Evolutionary conservation across 1,140 invertebrate genomes (phyloP), one percentile per base, ranked within the genome.

Genomic region (Solenopsis invicta): DNA sequence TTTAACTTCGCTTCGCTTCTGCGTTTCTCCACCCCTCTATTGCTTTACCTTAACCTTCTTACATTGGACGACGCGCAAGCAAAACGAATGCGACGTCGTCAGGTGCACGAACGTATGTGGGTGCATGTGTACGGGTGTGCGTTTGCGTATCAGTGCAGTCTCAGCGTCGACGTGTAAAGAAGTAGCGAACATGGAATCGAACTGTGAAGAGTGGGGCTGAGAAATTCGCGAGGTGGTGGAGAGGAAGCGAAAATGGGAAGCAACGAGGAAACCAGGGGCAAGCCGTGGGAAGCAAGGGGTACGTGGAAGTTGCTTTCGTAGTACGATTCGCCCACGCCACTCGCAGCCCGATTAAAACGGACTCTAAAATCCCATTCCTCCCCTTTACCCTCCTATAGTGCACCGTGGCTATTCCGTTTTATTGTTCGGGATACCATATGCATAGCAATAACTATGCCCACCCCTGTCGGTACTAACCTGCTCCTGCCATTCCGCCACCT

Each of bases 391-490:
- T 67, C 21, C 86, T 72, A 13, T 87, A 87, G 87, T 85, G 87
- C 89, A 91, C 91, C 66, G 85, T 87, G 87, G 90, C 92, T 91
- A 93, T 94, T 94, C 82, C 91, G 90, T 94, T 94, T 94, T 94
- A 94, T 94, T 92, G 93, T 93, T 88, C 91, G 81, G 90, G 85
- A 87, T 89, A 90, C 93, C 93, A 94, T 94, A 94, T 94, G 93
- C 93, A 94, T 94, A 92, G 93, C 92, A 94, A 94, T 94, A 94
- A 94, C 92, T 90, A 91, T 91, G 87, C 78, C 87, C 85, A 76
- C 88, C 86, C 88, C 88, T 92, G 74, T 8, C 87, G 87, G 56
- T 82, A 86, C 81, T 72, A 82, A 52, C 48, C 54, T 41, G 72
- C 67, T 75, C 52, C 54, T 62, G 59, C 41, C 34, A 76, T 87